Evolutionary conservation across 2,888 invertebrate genomes (phyloP).

Genomic region (Volucella bombylans): DNA sequence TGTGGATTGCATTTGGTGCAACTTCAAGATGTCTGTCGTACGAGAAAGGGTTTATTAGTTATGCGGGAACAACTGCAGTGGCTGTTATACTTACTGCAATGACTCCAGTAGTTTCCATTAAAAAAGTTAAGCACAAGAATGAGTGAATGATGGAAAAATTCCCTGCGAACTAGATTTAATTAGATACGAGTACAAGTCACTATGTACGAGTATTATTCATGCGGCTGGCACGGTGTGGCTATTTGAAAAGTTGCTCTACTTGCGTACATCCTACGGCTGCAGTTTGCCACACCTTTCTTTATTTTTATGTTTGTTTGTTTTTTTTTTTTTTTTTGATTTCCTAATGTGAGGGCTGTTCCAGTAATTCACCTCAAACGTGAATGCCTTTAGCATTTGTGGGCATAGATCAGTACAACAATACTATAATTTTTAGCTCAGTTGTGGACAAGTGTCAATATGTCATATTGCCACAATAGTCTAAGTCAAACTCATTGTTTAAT

Average conservation of each 20-base stretch:
- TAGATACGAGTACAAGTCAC: slow-evolving; percentile 27
- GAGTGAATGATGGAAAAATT: slow-evolving; percentile 45
- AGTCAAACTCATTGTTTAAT: slow-evolving; percentile 65
- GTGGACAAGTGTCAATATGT: slow-evolving; percentile 54
- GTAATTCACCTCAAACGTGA: slow-evolving; percentile 35
- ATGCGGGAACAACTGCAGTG: slow-evolving; percentile 16
- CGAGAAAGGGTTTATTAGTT: slow-evolving; percentile 55
- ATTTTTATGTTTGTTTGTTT: too few species aligned
- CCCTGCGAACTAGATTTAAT: slow-evolving; percentile 56
- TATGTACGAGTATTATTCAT: slow-evolving; percentile 26
- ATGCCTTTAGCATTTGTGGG: slow-evolving; percentile 34
- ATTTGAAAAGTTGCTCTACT: slow-evolving; percentile 57
- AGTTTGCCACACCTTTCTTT: slow-evolving; percentile 61
- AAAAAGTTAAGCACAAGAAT: slow-evolving; percentile 35
- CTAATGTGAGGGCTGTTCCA: slow-evolving; percentile 39
- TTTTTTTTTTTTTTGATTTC: slow-evolving; percentile 17
- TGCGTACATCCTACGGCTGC: slow-evolving; percentile 17
- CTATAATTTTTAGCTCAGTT: slow-evolving; percentile 33
- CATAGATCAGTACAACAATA: slow-evolving; percentile 39
- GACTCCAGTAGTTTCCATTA: slow-evolving; percentile 25
- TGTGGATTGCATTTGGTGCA: slow-evolving; percentile 21
- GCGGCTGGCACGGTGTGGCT: slow-evolving; percentile 26
- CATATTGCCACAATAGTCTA: slow-evolving; percentile 61
- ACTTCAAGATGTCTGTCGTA: background rate
- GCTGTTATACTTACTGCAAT: background rate